Evolutionary conservation across 2,888 invertebrate species (phyloP).

Genomic region (Pristionchus maxplancki): DNA sequence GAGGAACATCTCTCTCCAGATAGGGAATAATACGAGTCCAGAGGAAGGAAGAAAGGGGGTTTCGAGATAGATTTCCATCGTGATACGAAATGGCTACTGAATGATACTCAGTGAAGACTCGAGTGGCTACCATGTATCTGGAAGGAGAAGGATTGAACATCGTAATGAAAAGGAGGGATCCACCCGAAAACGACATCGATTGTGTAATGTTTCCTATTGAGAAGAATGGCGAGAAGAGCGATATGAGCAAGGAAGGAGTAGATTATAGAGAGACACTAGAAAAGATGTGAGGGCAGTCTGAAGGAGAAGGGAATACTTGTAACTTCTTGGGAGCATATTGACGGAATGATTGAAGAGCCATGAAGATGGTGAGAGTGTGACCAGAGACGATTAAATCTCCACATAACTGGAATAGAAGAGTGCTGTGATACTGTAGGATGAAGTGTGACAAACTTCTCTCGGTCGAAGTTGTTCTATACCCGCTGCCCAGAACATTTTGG

Average conservation of each 20-base stretch:
- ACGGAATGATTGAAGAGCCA: slow-evolving; percentile 66
- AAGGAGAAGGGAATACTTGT: slow-evolving; percentile 55
- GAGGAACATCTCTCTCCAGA: slow-evolving; percentile 65
- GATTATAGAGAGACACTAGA: slow-evolving; percentile 61
- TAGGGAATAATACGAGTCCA: slow-evolving; percentile 44
- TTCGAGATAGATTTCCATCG: slow-evolving; percentile 65
- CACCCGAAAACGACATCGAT: slow-evolving; percentile 74
- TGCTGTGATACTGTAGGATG: neutral
- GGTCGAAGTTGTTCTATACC: slow-evolving; percentile 69
- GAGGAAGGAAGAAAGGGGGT: slow-evolving; percentile 63
- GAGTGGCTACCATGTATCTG: slow-evolving; percentile 69
- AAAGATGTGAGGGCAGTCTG: neutral
- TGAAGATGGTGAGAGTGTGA: slow-evolving; percentile 74
- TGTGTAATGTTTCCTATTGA: slow-evolving; percentile 74
- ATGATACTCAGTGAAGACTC: slow-evolving; percentile 75
- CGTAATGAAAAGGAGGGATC: neutral
- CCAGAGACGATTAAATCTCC: slow-evolving; percentile 77
- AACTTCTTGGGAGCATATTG: slow-evolving; percentile 70
- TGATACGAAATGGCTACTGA: slow-evolving; percentile 68
- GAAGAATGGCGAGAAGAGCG: slow-evolving; percentile 70
- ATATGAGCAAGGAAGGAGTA: slow-evolving; percentile 67
- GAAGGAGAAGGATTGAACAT: slow-evolving; percentile 35
- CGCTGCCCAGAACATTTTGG: slow-evolving; percentile 74
- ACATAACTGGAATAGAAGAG: slow-evolving; percentile 66
- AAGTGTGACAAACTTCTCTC: slow-evolving; percentile 10